Conservation (phyloP, 2,888 invertebrate species). For the Dasysyrphus tricinctus region DNA sequence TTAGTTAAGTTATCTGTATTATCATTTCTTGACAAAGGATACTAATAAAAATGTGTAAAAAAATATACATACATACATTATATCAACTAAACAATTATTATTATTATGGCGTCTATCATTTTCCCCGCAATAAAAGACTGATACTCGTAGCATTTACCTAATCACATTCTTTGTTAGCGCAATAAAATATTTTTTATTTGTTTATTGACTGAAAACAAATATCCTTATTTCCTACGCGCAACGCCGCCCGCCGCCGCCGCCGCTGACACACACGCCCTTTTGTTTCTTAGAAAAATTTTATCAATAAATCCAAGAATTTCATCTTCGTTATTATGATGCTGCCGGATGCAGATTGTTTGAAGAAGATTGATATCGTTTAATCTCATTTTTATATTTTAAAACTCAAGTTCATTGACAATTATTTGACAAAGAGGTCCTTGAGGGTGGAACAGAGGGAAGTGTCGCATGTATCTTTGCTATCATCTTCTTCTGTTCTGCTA, state of each 20-base stretch:
- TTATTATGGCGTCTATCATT: conserved; percentile 18
- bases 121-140: conserved; percentile 44
- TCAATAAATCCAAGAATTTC: conserved; percentile 14
- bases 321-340: background rate
- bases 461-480: conserved; percentile 89
- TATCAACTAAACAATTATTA: conserved; percentile 58
- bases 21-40: conserved; percentile 57
- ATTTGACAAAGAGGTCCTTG: conserved; percentile 94
- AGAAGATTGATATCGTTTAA: conserved; percentile 22
- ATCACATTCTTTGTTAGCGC: conserved; percentile 56
- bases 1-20: conserved; percentile 64
- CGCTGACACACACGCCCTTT: conserved; percentile 19
- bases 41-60: conserved; percentile 70
- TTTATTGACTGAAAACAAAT: conserved; percentile 14
- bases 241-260: too few relatives aligned
- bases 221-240: background rate
- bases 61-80: conserved; percentile 35
- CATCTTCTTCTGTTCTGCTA: conserved; percentile 88
- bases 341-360: conserved; percentile 5
- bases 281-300: background rate
- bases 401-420: conserved; percentile 81
- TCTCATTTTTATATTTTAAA: conserved; percentile 78
- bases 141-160: conserved; percentile 53
- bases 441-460: conserved; percentile 92
- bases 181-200: conserved; percentile 25